Conservation (phyloP, 2,888 invertebrate species). For the Phorcus lineatus region DNA sequence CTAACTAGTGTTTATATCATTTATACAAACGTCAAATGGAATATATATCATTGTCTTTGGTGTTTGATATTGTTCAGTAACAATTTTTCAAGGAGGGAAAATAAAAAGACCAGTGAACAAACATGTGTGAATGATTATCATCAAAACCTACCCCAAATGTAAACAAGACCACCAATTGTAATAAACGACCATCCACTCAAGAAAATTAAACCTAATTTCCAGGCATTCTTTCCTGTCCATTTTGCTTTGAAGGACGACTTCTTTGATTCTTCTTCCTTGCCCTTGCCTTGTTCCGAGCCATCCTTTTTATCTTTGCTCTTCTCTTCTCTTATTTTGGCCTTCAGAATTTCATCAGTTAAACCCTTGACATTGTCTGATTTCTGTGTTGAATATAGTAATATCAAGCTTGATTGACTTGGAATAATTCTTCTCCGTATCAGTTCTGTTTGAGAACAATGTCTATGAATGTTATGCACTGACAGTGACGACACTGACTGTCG, state of each 20-base stretch:
- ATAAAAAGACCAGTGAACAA: too few species aligned
- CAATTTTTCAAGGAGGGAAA: too few species aligned
- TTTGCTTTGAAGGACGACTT: slow-evolving; percentile 37
- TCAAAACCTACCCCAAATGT: slow-evolving; percentile 54
- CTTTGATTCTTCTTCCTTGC: background rate
- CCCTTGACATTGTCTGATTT: slow-evolving; percentile 23
- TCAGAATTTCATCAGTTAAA: slow-evolving; percentile 38
- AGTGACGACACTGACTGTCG: background rate
- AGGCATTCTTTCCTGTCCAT: slow-evolving; percentile 66
- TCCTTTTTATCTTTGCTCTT: background rate
- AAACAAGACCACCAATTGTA: slow-evolving; percentile 49
- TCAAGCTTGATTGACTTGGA: slow-evolving; percentile 3
- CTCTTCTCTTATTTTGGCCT: slow-evolving; percentile 17
- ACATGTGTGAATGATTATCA: background rate
- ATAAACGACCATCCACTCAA: slow-evolving; percentile 48
- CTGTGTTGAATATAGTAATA: slow-evolving; percentile 30
- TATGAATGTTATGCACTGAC: background rate
- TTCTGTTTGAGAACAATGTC: background rate
- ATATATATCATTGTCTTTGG: too few species aligned
- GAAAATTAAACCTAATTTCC: slow-evolving; percentile 64
- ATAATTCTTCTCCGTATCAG: background rate
- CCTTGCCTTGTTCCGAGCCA: background rate
- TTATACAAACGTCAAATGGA: too few species aligned
- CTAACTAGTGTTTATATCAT: too few species aligned
- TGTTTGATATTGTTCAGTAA: too few species aligned